Evolutionary conservation across 1,140 invertebrate genomes (phyloP).

Genomic region (Drosophila fuyamai): DNA sequence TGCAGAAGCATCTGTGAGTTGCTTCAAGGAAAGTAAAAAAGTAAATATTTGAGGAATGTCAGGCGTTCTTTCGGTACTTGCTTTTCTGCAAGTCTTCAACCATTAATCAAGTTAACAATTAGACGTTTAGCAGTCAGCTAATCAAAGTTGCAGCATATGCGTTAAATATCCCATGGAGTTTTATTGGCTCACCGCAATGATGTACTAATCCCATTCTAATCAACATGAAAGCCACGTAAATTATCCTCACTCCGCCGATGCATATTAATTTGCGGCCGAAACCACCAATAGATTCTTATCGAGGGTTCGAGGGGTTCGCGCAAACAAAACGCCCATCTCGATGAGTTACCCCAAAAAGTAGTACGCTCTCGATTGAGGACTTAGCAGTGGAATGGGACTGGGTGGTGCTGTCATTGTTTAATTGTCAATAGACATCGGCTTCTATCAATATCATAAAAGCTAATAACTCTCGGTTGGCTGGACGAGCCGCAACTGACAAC

Average conservation of each 20-base stretch:
- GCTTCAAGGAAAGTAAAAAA: slow-evolving; percentile 30
- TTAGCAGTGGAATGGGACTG: slow-evolving; percentile 8
- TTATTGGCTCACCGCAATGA: slow-evolving; percentile 64
- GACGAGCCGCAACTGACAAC: slow-evolving; percentile 41
- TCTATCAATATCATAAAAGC: slow-evolving; percentile 84
- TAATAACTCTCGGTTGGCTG: slow-evolving; percentile 84
- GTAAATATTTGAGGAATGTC: slow-evolving; percentile 44
- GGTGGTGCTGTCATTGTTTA: slow-evolving; percentile 73
- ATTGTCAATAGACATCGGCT: slow-evolving; percentile 84
- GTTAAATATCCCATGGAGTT: slow-evolving; percentile 38
- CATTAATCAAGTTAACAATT: slow-evolving; percentile 41
- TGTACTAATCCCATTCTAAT: slow-evolving; percentile 70
- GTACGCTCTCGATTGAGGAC: slow-evolving; percentile 31
- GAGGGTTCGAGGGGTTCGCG: slow-evolving; percentile 19
- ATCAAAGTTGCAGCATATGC: slow-evolving; percentile 71
- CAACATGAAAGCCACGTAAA: slow-evolving; percentile 62
- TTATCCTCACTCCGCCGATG: slow-evolving; percentile 21
- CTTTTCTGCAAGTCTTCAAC: not conserved
- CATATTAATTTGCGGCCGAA: slow-evolving; percentile 60
- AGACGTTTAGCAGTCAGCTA: slow-evolving; percentile 16
- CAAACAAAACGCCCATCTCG: slow-evolving; percentile 62
- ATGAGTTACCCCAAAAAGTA: slow-evolving; percentile 51
- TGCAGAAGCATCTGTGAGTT: slow-evolving; percentile 51
- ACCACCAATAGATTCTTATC: slow-evolving; percentile 57
- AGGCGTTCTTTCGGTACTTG: not conserved